Conservation (phyloP, 2,888 invertebrate species). For the Phlogophora meticulosa region DNA sequence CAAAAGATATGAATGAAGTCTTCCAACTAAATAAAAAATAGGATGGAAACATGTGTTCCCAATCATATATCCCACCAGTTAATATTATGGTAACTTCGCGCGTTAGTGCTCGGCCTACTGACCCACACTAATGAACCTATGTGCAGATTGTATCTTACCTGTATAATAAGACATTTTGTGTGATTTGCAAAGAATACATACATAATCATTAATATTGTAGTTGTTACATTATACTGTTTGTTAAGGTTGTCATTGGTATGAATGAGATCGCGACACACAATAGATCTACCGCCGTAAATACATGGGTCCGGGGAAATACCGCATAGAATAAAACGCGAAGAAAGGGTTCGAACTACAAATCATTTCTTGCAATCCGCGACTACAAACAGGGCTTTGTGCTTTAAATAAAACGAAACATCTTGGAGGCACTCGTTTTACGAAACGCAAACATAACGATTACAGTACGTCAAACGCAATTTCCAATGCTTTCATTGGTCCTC, state of each 20-base stretch:
- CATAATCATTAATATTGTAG: not conserved
- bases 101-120: too few relatives aligned
- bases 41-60: too few relatives aligned
- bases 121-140: too few relatives aligned
- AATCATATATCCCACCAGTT: too few relatives aligned
- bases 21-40: too few relatives aligned
- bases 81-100: too few relatives aligned
- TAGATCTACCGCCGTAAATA: slow-evolving; percentile 1
- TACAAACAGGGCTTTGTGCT: slow-evolving; percentile 49
- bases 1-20: too few relatives aligned
- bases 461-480: slow-evolving; percentile 70
- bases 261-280: not conserved
- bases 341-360: slow-evolving; percentile 48
- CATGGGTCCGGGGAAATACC: slow-evolving; percentile 1
- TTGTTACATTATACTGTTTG: not conserved
- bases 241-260: not conserved
- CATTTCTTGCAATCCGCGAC: slow-evolving; percentile 36
- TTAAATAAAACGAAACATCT: slow-evolving; percentile 61
- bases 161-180: not conserved
- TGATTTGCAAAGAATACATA: not conserved
- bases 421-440: slow-evolving; percentile 55
- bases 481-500: slow-evolving; percentile 69
- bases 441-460: slow-evolving; percentile 67
- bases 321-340: slow-evolving; percentile 19
- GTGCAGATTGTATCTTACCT: not conserved